Percentiles rank a stretch among this genome's conserved stretches.
Evolutionary conservation across 2,888 invertebrate genomes (phyloP).

Genomic region (Megaustenia siamemsis): DNA sequence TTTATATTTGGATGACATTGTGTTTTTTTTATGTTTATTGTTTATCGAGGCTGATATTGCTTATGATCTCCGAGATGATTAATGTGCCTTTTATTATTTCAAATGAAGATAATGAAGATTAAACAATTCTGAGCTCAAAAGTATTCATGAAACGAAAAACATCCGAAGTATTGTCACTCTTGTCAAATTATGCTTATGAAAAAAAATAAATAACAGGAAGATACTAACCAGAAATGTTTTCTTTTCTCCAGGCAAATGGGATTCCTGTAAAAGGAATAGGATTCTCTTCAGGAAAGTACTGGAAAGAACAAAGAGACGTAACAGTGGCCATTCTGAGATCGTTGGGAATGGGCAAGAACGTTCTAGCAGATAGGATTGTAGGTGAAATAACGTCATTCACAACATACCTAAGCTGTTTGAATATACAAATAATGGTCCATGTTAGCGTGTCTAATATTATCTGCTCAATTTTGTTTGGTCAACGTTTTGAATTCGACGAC

Average conservation of each 20-base stretch:
- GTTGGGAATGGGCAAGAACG: background rate
- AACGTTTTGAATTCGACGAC: slow-evolving; percentile 7
- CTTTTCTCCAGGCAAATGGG: background rate
- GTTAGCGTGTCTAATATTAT: slow-evolving; percentile 3
- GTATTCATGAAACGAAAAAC: background rate
- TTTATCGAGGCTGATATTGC: too few relatives aligned
- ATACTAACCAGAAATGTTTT: background rate
- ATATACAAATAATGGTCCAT: background rate
- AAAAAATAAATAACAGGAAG: too few relatives aligned
- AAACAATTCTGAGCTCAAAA: background rate
- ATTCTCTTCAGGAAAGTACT: background rate
- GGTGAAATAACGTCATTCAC: background rate
- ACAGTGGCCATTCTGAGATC: background rate
- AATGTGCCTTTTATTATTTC: background rate
- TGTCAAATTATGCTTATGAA: background rate
- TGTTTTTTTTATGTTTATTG: too few relatives aligned
- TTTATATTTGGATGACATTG: too few relatives aligned
- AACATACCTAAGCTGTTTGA: background rate
- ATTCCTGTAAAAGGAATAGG: background rate
- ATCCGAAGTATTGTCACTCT: background rate
- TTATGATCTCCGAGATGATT: background rate
- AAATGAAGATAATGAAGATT: background rate
- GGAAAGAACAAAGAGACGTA: slow-evolving; percentile 8
- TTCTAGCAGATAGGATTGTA: background rate
- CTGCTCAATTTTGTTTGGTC: slow-evolving; percentile 7